A percentile compares a stretch with the other conserved stretches of the same genome.
phyloP scores from a whole-genome alignment of 2,888 invertebrate genomes.

The Noctua pronuba region DNA sequence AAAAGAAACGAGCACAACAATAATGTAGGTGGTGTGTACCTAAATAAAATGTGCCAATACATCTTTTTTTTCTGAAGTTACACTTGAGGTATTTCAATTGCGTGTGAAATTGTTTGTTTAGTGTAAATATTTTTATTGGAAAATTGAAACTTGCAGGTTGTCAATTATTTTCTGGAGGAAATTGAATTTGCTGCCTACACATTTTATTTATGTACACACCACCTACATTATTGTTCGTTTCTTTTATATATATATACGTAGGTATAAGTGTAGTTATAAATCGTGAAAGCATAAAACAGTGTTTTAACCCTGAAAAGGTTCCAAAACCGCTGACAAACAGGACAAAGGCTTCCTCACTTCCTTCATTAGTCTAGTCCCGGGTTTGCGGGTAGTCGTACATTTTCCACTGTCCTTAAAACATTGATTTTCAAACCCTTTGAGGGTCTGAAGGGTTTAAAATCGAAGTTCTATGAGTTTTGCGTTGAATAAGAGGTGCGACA shows the following conservation, averaged over 20 bases:
- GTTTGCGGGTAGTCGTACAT: conserved; percentile 28
- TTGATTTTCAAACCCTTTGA: conserved; percentile 11
- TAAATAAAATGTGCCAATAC: conserved; percentile 5
- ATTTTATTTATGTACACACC: too few relatives aligned
- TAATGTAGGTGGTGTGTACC: neutral
- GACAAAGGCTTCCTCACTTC: conserved; percentile 8
- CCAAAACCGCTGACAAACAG: conserved; percentile 31
- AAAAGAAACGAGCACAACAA: neutral
- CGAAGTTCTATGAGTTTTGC: conserved; percentile 17
- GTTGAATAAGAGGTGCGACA: neutral
- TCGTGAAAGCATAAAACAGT: too few relatives aligned
- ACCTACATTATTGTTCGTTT: too few relatives aligned
- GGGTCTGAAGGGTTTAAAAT: conserved; percentile 15
- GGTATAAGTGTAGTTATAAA: too few relatives aligned
- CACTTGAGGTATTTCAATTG: neutral
- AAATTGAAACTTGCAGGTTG: conserved; percentile 2
- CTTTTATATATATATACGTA: too few relatives aligned
- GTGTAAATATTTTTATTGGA: neutral
- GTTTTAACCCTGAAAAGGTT: too few relatives aligned
- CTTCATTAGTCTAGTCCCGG: conserved; percentile 32
- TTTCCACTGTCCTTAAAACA: conserved; percentile 17
- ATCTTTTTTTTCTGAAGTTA: neutral
- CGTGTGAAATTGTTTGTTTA: conserved; percentile 2
- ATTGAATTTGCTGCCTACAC: conserved; percentile 8
- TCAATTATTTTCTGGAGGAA: neutral